Percentiles rank a stretch among this genome's conserved stretches.
phyloP scores from a whole-genome alignment of 2,113 vertebrate species.

The Leptobrachium leishanense region DNA sequence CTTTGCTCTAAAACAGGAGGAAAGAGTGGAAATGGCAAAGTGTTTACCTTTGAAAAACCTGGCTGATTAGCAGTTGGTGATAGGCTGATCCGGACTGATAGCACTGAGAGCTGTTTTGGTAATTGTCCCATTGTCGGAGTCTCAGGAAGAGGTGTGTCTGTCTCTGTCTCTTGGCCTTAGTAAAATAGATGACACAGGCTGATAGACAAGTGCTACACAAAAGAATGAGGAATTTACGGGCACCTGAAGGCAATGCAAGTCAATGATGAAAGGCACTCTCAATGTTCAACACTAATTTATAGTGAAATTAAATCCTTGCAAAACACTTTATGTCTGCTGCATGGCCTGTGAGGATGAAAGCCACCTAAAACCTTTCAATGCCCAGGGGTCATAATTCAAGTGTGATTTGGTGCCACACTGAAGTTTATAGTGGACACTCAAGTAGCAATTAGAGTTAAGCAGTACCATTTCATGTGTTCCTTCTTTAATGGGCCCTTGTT shows the following conservation, averaged over 20 bases:
- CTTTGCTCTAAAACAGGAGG: background rate
- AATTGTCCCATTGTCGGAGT: slow-evolving; percentile 70
- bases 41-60: slow-evolving; percentile 29
- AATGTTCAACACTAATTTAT: slow-evolving; percentile 68
- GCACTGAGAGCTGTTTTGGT: slow-evolving; percentile 59
- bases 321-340: slow-evolving; percentile 58
- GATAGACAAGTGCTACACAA: slow-evolving; percentile 73
- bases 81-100: slow-evolving; percentile 60
- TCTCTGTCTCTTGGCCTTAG: slow-evolving; percentile 65
- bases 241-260: slow-evolving; percentile 72
- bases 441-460: slow-evolving; percentile 47
- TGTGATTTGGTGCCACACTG: slow-evolving; percentile 54
- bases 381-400: slow-evolving; percentile 55
- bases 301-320: slow-evolving; percentile 63
- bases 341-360: slow-evolving; percentile 60
- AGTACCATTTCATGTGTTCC: slow-evolving; percentile 7
- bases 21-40: slow-evolving; percentile 20
- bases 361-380: slow-evolving; percentile 55
- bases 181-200: slow-evolving; percentile 73
- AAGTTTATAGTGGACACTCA: slow-evolving; percentile 52
- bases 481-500: background rate
- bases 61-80: slow-evolving; percentile 60
- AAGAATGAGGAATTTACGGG: slow-evolving; percentile 71
- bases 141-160: slow-evolving; percentile 70
- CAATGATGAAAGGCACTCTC: slow-evolving; percentile 67